These are phyloP conservation scores for Miichthys miiuy DNA, from an alignment of 2,797 vertebrate genomes.

Conservation along the genomic window DNA sequence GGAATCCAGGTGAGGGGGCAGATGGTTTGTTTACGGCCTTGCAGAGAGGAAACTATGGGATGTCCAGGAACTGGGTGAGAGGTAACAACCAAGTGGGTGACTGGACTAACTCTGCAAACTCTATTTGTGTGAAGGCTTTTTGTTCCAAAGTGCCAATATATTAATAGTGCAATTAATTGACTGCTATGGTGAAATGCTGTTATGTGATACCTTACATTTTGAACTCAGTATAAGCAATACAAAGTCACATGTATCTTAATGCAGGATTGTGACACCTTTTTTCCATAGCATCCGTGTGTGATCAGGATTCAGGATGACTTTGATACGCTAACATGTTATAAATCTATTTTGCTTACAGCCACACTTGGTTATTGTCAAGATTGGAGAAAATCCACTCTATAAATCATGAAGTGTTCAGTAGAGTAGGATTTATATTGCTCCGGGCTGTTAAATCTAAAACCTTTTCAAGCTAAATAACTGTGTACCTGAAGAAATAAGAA, in stretches of 20 bases:
- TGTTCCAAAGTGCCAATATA: slow-evolving; percentile 8
- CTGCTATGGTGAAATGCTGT: not conserved
- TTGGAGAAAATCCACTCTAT: not conserved
- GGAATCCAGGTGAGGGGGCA: slow-evolving; percentile 56
- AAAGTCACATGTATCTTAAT: not conserved
- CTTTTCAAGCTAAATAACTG: not conserved
- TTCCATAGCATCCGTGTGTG: not conserved
- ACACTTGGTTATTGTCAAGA: too few relatives aligned
- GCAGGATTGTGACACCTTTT: not conserved
- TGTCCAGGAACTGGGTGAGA: slow-evolving; percentile 42
- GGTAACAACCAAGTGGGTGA: slow-evolving; percentile 30
- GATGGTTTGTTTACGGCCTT: slow-evolving; percentile 25
- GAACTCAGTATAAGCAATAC: not conserved
- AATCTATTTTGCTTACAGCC: not conserved
- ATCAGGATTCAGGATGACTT: not conserved
- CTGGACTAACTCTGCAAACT: slow-evolving; percentile 3
- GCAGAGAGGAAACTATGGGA: slow-evolving; percentile 24
- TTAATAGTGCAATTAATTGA: not conserved
- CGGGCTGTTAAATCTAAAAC: not conserved
- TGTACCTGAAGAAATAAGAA: not conserved
- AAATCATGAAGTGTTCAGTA: not conserved
- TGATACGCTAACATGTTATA: not conserved
- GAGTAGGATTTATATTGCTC: not conserved
- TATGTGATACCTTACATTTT: not conserved
- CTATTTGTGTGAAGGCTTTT: slow-evolving; percentile 13